Conservation (phyloP, 2,113 vertebrate species). For the Ellobius talpinus region DNA sequence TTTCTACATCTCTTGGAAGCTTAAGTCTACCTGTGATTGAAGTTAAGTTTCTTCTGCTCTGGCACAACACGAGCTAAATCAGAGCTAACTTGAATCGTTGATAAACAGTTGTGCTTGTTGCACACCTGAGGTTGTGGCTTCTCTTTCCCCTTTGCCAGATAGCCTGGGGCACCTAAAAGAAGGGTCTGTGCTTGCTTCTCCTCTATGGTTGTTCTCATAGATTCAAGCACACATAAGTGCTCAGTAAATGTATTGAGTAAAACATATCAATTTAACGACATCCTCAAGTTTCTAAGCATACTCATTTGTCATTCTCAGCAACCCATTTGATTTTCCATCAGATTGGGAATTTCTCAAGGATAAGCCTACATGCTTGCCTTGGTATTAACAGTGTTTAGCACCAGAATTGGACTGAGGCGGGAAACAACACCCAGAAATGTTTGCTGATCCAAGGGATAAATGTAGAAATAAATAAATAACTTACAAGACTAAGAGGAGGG, state of each 20-base stretch:
- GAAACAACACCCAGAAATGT: background rate
- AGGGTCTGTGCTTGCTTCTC: background rate
- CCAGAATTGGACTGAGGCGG: background rate
- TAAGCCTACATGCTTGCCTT: background rate
- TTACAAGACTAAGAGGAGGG: background rate
- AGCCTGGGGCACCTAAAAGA: background rate
- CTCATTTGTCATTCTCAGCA: background rate
- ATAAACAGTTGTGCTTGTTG: background rate
- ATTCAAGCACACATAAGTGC: fast-evolving
- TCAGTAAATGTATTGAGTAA: background rate
- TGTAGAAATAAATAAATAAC: background rate
- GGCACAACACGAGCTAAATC: background rate
- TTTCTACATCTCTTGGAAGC: no score
- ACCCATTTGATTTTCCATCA: background rate
- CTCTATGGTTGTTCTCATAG: background rate
- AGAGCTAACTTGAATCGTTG: background rate
- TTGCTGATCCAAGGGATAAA: no score
- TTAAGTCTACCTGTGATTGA: background rate
- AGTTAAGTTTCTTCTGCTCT: background rate
- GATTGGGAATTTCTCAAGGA: background rate
- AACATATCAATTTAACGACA: background rate
- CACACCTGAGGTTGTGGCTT: background rate
- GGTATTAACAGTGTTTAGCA: no score
- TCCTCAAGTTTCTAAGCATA: background rate
- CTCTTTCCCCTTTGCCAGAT: background rate